A percentile compares a stretch with the other conserved stretches of the same genome.
Conservation (phyloP, 2,888 invertebrate genomes). For the Brachyptera risi region DNA sequence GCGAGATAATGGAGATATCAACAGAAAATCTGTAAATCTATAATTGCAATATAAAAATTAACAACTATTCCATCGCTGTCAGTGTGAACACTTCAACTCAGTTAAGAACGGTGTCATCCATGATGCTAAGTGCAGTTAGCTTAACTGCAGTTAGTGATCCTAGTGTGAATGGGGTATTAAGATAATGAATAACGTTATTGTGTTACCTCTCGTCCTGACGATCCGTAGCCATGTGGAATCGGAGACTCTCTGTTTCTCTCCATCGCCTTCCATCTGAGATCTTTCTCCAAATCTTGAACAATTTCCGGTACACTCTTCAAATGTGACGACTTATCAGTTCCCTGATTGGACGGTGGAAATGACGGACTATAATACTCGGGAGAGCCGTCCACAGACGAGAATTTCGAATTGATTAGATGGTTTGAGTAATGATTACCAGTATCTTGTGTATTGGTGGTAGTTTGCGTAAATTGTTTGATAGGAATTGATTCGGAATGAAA, state of each 20-base stretch:
- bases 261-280: constrained; percentile 44
- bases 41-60: no score
- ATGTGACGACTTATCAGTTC: background rate
- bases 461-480: background rate
- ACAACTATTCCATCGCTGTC: no score
- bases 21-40: no score
- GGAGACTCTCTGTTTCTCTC: constrained; percentile 20
- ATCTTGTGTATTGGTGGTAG: no score
- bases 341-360: constrained; percentile 11
- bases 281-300: constrained; percentile 67
- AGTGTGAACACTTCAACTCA: no score
- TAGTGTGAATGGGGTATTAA: no score
- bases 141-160: no score
- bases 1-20: no score
- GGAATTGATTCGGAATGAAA: background rate
- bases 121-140: no score
- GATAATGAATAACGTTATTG: no score
- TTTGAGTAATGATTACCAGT: no score
- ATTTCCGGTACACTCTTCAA: constrained; percentile 68
- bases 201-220: constrained; percentile 19
- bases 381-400: background rate
- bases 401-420: background rate
- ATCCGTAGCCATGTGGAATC: constrained; percentile 32
- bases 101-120: no score
- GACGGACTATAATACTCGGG: background rate